These are phyloP conservation scores for Cephus rjabovi DNA, from an alignment of 2,888 invertebrate species.

Conservation along the genomic window DNA sequence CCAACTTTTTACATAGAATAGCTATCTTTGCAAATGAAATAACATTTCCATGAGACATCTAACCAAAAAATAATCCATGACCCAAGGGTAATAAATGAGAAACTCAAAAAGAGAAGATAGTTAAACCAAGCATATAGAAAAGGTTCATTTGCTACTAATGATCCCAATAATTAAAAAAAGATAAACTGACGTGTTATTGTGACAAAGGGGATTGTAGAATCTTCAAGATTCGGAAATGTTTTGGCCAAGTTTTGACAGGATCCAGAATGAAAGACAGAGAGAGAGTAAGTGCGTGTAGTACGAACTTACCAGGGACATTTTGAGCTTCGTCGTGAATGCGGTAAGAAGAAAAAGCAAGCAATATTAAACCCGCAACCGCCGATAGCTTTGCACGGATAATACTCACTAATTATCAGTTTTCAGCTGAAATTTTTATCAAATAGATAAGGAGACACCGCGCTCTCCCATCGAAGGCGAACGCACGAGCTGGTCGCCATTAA, in stretches of 20 bases:
- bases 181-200: background rate
- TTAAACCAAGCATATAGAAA: background rate
- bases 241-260: constrained; percentile 15
- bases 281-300: constrained; percentile 16
- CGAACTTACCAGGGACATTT: constrained; percentile 56
- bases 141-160: background rate
- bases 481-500: constrained; percentile 17
- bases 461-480: constrained; percentile 5
- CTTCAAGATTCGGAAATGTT: constrained; percentile 7
- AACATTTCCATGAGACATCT: background rate
- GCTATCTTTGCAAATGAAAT: background rate
- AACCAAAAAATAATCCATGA: background rate
- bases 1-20: background rate
- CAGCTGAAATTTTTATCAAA: constrained; percentile 16
- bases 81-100: background rate
- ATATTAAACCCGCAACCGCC: constrained; percentile 4
- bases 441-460: constrained; percentile 10
- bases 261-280: constrained; percentile 23
- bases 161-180: constrained; percentile 4
- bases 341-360: constrained; percentile 11
- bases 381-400: background rate
- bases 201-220: constrained; percentile 8
- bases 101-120: background rate
- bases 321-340: constrained; percentile 49
- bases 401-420: constrained; percentile 17